A percentile compares a stretch with the other conserved stretches of the same genome.
Conservation (phyloP, 2,113 vertebrate species). For the Nibea coibor region DNA sequence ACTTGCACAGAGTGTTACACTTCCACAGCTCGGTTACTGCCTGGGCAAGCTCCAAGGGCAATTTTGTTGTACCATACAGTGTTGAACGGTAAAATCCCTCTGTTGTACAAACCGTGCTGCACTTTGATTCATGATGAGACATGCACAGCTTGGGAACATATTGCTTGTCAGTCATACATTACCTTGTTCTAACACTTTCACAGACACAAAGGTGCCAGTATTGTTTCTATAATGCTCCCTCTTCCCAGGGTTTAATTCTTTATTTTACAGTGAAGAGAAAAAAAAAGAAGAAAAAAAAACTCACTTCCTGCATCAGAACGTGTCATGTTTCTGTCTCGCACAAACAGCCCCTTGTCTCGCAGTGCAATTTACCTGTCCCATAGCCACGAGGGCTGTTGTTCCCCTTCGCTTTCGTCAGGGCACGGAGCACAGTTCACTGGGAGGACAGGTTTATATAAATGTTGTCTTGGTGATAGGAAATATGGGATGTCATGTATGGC, state of each 20-base stretch:
- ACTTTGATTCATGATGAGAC: constrained; percentile 67
- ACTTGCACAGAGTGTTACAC: constrained; percentile 59
- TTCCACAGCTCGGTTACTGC: constrained; percentile 57
- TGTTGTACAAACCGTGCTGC: constrained; percentile 62
- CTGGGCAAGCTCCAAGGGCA: constrained; percentile 63
- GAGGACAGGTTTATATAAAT: constrained; percentile 84
- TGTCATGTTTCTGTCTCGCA: constrained; percentile 77
- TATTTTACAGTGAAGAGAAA: constrained; percentile 58
- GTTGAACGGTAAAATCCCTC: constrained; percentile 62
- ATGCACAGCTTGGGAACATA: constrained; percentile 64
- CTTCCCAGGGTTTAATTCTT: constrained; percentile 67
- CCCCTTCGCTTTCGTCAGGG: constrained; percentile 71
- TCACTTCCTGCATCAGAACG: constrained; percentile 74
- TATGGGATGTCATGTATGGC: constrained; percentile 59
- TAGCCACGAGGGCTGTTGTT: constrained; percentile 79
- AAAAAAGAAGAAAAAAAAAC: constrained; percentile 31
- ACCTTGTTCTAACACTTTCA: constrained; percentile 66
- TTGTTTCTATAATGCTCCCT: constrained; percentile 40
- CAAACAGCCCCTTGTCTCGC: constrained; percentile 67
- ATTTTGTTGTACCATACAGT: constrained; percentile 63
- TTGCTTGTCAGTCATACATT: constrained; percentile 73
- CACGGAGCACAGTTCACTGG: constrained; percentile 79
- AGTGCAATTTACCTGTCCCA: constrained; percentile 75
- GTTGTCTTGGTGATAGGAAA: constrained; percentile 66
- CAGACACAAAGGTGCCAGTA: constrained; percentile 70